These are phyloP conservation scores for Kryptolebias marmoratus DNA, from an alignment of 2,113 vertebrate species.

Conservation along the genomic window DNA sequence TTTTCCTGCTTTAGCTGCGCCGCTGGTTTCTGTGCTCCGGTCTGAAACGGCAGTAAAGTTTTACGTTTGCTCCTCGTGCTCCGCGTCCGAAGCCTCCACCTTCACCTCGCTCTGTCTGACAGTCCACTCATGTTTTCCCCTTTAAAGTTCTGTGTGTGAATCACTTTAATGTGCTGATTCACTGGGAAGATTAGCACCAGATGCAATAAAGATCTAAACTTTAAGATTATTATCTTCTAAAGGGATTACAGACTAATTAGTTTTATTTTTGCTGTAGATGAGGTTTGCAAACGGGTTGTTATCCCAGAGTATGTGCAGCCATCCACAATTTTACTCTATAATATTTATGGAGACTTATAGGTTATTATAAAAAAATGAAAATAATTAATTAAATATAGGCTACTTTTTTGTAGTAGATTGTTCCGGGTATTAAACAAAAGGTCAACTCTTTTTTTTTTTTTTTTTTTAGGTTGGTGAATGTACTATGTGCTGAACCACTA, in stretches of 20 bases:
- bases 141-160: conserved; percentile 2
- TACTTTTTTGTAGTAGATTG: too few relatives aligned
- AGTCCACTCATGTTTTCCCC: not conserved
- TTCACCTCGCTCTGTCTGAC: not conserved
- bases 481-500: too few relatives aligned
- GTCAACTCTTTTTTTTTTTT: too few relatives aligned
- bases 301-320: conserved; percentile 22
- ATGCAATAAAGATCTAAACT: conserved; percentile 4
- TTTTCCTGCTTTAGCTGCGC: not conserved
- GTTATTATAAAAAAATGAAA: too few relatives aligned
- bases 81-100: not conserved
- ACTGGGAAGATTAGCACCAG: not conserved
- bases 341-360: not conserved
- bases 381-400: too few relatives aligned
- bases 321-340: not conserved
- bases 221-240: not conserved
- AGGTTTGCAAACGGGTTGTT: conserved; percentile 22
- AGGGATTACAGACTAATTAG: conserved; percentile 13
- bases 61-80: not conserved
- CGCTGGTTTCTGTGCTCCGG: not conserved
- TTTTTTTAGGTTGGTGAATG: too few relatives aligned
- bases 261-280: conserved; percentile 14
- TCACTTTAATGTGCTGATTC: conserved; percentile 4
- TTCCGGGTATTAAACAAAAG: too few relatives aligned
- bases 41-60: not conserved